phyloP scores from a whole-genome alignment of 2,797 vertebrate species.

The Streptopelia turtur region DNA sequence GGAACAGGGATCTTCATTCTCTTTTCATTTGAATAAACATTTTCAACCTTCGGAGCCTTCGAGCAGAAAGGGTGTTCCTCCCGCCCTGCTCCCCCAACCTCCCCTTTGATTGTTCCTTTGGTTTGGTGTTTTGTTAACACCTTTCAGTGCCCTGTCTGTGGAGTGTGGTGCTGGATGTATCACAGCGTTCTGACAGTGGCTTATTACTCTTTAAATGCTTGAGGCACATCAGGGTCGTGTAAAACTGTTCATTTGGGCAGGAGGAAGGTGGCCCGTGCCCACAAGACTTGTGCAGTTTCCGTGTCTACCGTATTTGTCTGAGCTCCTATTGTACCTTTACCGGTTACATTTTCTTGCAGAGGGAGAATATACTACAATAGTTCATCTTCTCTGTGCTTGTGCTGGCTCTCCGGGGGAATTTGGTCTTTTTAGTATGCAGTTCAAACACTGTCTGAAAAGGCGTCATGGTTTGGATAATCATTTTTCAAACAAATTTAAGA shows the following conservation, averaged over 20 bases:
- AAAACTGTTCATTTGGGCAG: background rate
- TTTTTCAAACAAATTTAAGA: conserved; percentile 62
- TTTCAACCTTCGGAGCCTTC: background rate
- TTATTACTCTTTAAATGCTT: background rate
- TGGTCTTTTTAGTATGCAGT: conserved; percentile 26
- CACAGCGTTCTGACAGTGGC: background rate
- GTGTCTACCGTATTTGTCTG: background rate
- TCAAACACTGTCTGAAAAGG: conserved; percentile 41
- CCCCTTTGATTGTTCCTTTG: background rate
- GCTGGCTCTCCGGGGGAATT: background rate
- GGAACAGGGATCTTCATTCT: background rate
- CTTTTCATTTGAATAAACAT: background rate
- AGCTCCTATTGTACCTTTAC: background rate
- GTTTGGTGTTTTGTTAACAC: background rate
- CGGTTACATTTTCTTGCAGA: background rate
- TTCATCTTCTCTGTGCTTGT: background rate
- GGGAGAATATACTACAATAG: background rate
- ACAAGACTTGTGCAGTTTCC: background rate
- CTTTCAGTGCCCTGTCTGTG: background rate
- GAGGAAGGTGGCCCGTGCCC: background rate
- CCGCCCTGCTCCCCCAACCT: rapidly evolving
- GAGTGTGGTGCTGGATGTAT: background rate
- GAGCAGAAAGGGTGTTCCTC: background rate
- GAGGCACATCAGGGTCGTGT: background rate
- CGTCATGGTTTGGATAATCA: conserved; percentile 31